These are phyloP conservation scores for Oostethus manadensis DNA, from an alignment of 2,113 vertebrate species.

Conservation along the genomic window DNA sequence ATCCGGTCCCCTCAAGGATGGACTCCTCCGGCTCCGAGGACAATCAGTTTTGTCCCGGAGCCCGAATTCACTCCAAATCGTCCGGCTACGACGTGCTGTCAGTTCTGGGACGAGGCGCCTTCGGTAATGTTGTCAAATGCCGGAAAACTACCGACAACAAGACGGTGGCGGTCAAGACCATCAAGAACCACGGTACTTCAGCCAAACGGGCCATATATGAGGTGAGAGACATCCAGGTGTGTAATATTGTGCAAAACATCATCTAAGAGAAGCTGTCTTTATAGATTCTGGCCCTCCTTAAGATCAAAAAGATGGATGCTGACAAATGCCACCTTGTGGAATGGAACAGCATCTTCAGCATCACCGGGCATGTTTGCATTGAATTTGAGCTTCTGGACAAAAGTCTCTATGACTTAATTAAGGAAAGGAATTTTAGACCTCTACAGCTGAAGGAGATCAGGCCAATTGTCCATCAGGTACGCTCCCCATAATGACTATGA, in stretches of 20 bases:
- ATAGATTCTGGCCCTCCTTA: slow-evolving; percentile 3
- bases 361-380: slow-evolving; percentile 6
- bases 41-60: slow-evolving; percentile 9
- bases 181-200: slow-evolving; percentile 6
- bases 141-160: slow-evolving; percentile 5
- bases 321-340: slow-evolving; percentile 10
- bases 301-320: slow-evolving; percentile 10
- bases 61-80: slow-evolving; percentile 7
- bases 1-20: neutral
- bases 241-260: too few relatives aligned
- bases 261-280: neutral
- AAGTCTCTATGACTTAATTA: slow-evolving; percentile 5
- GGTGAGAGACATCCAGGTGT: neutral
- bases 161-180: slow-evolving; percentile 7
- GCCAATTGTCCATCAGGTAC: slow-evolving; percentile 6
- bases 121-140: slow-evolving; percentile 8
- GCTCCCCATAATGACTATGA: neutral
- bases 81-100: slow-evolving; percentile 6
- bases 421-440: slow-evolving; percentile 5
- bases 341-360: slow-evolving; percentile 12
- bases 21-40: neutral
- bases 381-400: slow-evolving; percentile 11
- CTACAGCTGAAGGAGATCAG: slow-evolving; percentile 6
- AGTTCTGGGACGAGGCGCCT: slow-evolving; percentile 4
- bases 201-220: slow-evolving; percentile 10